Evolutionary conservation across 1,140 invertebrate species (phyloP), one percentile per base, ranked within the genome.

Genomic region (Dermatophagoides farinae): DNA sequence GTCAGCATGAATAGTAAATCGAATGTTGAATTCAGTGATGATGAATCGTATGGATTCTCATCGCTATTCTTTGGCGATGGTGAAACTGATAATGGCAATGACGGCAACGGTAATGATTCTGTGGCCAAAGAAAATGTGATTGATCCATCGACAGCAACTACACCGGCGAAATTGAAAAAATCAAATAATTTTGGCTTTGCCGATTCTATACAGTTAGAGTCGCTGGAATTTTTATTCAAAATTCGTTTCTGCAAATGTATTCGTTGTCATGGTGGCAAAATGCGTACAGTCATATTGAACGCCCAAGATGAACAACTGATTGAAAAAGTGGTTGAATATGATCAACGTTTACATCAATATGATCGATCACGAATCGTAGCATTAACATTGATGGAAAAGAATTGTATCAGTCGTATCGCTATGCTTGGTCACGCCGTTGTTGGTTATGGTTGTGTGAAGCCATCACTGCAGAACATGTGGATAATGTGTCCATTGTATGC

Each of bases 401-500:
- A 65, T 25, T 64, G 62, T 46, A 18, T 61, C 5, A 53, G 64
- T 0, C 10, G 61, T 14, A 44, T 64, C 11, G 55, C 65, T 12
- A 6, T 64, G 39, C 23, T 50, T 12, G 41, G 31, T 14, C 23
- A 43, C 1, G 47, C 61, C 22, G 53, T 62, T n/a, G 61, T 58
- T 6, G 65, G 65, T 20, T 66, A 66, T 37, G 64, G 64, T 39
- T 63, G 63, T 41, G 60, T 66, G 44, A 66, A 66, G 37, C 62
- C 61, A 43, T 53, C 60, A 46, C 16, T 66, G 6, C 65, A 66
- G 43, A 63, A 63, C 12, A 57, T 61, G 16, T 66, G 64, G 63
- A 50, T 66, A n/a, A 62, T 66, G 23, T 61, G 57, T 31, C 65
- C 65, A 18, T 55, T 66, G 9, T 66, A 66, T 51, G 65, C 65